These are phyloP conservation scores for Ptychochromis oligacanthus DNA, from an alignment of 2,113 vertebrate species.

Conservation along the genomic window DNA sequence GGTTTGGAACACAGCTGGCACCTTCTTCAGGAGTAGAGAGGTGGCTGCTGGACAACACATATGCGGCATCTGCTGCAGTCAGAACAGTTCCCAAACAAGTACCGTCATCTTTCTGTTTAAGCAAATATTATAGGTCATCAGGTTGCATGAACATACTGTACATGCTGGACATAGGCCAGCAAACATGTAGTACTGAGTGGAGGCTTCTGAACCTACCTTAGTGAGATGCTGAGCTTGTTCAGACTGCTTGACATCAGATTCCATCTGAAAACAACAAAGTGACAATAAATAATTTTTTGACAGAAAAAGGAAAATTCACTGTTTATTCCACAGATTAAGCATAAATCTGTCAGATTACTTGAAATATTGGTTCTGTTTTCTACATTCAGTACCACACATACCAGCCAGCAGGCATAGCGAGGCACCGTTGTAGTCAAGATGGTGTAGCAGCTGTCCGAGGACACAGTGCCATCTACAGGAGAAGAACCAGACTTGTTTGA, in stretches of 20 bases:
- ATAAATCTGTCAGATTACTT: background rate
- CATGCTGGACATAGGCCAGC: background rate
- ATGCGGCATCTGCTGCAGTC: slow-evolving; percentile 83
- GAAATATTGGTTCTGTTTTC: background rate
- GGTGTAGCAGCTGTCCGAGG: slow-evolving; percentile 86
- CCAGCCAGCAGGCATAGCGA: slow-evolving; percentile 90
- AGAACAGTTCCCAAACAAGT: slow-evolving; percentile 87
- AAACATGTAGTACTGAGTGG: background rate
- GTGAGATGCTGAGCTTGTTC: slow-evolving; percentile 85
- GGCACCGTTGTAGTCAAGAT: slow-evolving; percentile 88
- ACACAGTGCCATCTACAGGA: slow-evolving; percentile 90
- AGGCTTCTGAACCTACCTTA: slow-evolving; percentile 73
- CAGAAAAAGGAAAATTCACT: background rate
- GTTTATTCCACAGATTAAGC: background rate
- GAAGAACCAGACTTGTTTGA: slow-evolving; percentile 21
- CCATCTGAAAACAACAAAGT: slow-evolving; percentile 81
- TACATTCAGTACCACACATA: slow-evolving; percentile 64
- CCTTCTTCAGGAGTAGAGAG: slow-evolving; percentile 89
- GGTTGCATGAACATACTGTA: background rate
- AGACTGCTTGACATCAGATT: slow-evolving; percentile 89
- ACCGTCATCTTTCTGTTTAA: slow-evolving; percentile 75
- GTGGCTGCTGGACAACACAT: slow-evolving; percentile 82
- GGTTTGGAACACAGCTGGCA: slow-evolving; percentile 48
- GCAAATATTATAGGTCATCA: background rate
- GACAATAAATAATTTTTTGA: background rate